Evolutionary conservation across 2,113 vertebrate species (phyloP), one percentile per base, ranked within the genome.

Genomic region (Hassar affinis): DNA sequence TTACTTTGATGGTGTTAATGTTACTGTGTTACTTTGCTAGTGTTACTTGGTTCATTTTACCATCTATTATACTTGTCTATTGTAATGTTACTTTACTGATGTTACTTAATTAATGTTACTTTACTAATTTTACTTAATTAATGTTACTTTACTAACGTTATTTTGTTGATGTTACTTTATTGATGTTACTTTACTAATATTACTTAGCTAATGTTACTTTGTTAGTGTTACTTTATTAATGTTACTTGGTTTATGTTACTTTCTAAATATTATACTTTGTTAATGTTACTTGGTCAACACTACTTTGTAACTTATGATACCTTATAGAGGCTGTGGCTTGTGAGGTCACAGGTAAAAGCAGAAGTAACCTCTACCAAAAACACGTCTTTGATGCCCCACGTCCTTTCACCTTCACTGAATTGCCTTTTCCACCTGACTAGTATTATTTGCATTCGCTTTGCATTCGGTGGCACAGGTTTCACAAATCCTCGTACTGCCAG

Each of bases 371-470:
- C 8, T 14, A 72, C 11, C 69, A 49, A 0, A 49, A 72, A 27
- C 69, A 72, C 27, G 69, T 27, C 25, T 72, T n/a, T 72, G 11
- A 72, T 22, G 4, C n/a, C 12, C 25, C 11, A 15, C 11, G 2
- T 72, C 42, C 42, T 47, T 72, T 72, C 42, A n/a, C 38, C 68
- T 72, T 72, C 68, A 42, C 3, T 1, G 38, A 27, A 12, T n/a
- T 45, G 35, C 38, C 25, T 72, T 47, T 72, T 72, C 22, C 12
- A 8, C 45, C 25, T 49, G 69, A 49, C 69, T 17, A 3, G n/a
- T 72, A 27, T 72, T 49, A 72, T 72, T 51, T 74, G 45, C 71
- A 74, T 74, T 27, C 4, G 22, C 11, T 72, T 49, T 72, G 45
- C 69, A 30, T 74, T 49, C 30, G n/a, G 12, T 30, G 18, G 45